Evolutionary conservation across 1,140 invertebrate genomes (phyloP).

Genomic region (Rhyacophila brunnea): DNA sequence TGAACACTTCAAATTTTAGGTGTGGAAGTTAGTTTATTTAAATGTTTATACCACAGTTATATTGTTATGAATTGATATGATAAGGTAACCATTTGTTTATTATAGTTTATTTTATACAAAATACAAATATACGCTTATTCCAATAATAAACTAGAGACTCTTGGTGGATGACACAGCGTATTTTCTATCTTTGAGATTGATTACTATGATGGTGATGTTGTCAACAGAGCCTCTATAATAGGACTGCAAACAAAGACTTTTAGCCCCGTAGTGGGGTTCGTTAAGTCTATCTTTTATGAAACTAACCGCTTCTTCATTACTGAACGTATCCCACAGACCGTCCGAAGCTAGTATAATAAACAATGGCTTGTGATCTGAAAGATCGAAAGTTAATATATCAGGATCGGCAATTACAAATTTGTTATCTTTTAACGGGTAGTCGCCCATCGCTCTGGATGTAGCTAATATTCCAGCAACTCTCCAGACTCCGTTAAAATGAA

Average conservation of each 20-base stretch:
- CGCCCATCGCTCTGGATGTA: conserved; percentile 90
- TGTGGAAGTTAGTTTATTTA: no score
- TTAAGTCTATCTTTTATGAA: conserved; percentile 80
- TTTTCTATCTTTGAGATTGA: conserved; percentile 74
- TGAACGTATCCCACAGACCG: conserved; percentile 94
- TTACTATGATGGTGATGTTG: conserved; percentile 92
- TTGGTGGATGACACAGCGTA: conserved; percentile 11
- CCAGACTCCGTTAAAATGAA: conserved; percentile 95
- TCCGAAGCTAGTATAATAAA: conserved; percentile 93
- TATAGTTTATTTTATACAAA: no score
- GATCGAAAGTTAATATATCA: conserved; percentile 91
- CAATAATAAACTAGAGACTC: neutral
- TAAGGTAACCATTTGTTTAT: no score
- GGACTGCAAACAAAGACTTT: conserved; percentile 86
- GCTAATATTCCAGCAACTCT: conserved; percentile 93
- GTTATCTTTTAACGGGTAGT: conserved; percentile 92
- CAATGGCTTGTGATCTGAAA: conserved; percentile 78
- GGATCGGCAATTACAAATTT: conserved; percentile 93
- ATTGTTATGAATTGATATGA: no score
- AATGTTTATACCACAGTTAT: no score
- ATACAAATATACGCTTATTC: no score
- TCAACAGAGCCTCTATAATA: conserved; percentile 89
- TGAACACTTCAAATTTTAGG: no score
- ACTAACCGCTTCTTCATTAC: conserved; percentile 89
- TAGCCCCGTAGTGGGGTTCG: conserved; percentile 85